These are phyloP conservation scores for Varanus komodoensis DNA, from an alignment of 2,113 vertebrate genomes.

Conservation along the genomic window DNA sequence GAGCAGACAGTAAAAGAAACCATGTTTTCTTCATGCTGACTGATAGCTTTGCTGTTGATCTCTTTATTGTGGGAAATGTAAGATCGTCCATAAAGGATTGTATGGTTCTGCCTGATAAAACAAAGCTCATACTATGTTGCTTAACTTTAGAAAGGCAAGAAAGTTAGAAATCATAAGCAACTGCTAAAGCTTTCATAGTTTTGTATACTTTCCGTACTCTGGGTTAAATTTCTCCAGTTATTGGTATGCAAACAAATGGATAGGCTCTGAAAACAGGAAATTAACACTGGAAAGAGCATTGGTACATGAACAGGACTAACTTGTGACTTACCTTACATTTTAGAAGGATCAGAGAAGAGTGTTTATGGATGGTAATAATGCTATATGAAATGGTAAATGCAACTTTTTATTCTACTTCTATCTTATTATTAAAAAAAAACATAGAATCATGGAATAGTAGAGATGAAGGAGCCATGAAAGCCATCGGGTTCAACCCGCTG, in stretches of 20 bases:
- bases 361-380: too few species aligned
- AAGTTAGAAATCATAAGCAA: constrained; percentile 16
- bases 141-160: constrained; percentile 46
- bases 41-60: constrained; percentile 34
- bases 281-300: too few species aligned
- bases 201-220: neutral
- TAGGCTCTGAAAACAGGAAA: too few species aligned
- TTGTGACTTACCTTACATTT: too few species aligned
- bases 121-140: constrained; percentile 1
- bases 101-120: neutral
- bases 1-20: constrained; percentile 54
- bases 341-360: too few species aligned
- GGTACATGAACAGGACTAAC: too few species aligned
- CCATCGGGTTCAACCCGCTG: too few species aligned
- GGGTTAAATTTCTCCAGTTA: neutral
- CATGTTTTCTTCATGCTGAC: constrained; percentile 25
- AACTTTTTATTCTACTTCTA: too few species aligned
- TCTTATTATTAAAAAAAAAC: too few species aligned
- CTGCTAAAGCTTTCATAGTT: neutral
- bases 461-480: too few species aligned
- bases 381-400: too few species aligned
- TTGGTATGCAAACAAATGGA: neutral
- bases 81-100: constrained; percentile 44
- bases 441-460: too few species aligned
- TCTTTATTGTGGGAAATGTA: constrained; percentile 23